These are phyloP conservation scores for Erebia epiphron DNA, from an alignment of 2,888 invertebrate species.

Conservation along the genomic window DNA sequence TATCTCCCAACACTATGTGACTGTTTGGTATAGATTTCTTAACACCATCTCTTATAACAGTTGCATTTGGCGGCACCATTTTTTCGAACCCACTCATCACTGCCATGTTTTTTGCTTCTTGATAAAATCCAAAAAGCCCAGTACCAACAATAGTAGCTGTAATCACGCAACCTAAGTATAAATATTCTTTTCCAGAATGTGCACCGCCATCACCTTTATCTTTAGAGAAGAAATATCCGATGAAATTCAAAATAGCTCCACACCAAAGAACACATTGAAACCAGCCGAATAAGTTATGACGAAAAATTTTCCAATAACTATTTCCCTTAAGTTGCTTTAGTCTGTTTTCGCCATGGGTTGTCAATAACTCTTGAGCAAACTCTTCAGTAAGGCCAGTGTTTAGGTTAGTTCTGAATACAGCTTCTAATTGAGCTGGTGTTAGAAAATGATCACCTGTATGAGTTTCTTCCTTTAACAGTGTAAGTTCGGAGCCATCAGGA, in stretches of 20 bases:
- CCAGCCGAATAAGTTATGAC: constrained; percentile 87
- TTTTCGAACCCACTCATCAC: constrained; percentile 94
- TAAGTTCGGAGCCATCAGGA: constrained; percentile 51
- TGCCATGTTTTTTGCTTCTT: constrained; percentile 86
- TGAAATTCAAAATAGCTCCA: constrained; percentile 84
- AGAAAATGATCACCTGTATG: constrained; percentile 75
- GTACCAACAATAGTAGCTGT: constrained; percentile 70
- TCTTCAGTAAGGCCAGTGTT: constrained; percentile 78
- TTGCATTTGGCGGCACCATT: constrained; percentile 88
- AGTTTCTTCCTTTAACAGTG: constrained; percentile 64
- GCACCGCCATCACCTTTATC: constrained; percentile 43
- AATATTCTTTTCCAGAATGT: constrained; percentile 63
- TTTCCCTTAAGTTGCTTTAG: constrained; percentile 83
- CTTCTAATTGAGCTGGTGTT: constrained; percentile 66
- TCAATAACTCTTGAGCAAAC: constrained; percentile 78
- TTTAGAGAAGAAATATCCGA: constrained; percentile 76
- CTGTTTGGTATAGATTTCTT: constrained; percentile 83
- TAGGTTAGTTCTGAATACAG: constrained; percentile 71
- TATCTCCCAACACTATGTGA: constrained; percentile 90
- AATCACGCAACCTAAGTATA: constrained; percentile 72
- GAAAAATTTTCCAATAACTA: constrained; percentile 85
- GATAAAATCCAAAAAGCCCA: constrained; percentile 82
- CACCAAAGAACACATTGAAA: constrained; percentile 88
- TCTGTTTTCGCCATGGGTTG: constrained; percentile 84
- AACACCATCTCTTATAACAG: constrained; percentile 86